phyloP scores from a whole-genome alignment of 1,140 invertebrate genomes.

The Orussus abietinus region DNA sequence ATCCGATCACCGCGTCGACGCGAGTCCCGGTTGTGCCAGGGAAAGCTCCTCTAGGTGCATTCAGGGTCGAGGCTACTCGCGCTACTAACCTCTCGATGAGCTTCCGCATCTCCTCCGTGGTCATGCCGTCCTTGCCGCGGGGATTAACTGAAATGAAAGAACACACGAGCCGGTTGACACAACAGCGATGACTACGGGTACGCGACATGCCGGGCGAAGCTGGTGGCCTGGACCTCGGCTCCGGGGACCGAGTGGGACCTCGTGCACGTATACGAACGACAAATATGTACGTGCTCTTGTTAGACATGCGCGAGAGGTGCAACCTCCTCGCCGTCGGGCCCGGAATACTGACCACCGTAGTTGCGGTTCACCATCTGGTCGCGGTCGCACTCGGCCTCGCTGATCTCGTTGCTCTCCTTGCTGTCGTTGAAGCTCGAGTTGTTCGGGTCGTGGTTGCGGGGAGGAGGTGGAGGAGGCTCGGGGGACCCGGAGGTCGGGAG shows the following conservation, averaged over 20 bases:
- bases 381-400: constrained; percentile 87
- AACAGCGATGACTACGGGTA: too few species aligned
- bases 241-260: too few species aligned
- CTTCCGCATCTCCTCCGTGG: constrained; percentile 92
- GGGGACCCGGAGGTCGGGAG: constrained; percentile 66
- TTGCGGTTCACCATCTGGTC: constrained; percentile 70
- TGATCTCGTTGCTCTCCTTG: constrained; percentile 89
- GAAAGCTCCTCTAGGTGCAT: too few species aligned
- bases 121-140: constrained; percentile 80
- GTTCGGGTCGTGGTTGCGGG: constrained; percentile 68
- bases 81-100: constrained; percentile 88
- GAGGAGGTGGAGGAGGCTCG: constrained; percentile 79
- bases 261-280: too few species aligned
- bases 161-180: constrained; percentile 54
- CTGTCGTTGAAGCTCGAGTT: constrained; percentile 81
- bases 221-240: constrained; percentile 1
- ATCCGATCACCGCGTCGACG: too few species aligned
- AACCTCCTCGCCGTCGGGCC: background rate
- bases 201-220: too few species aligned
- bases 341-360: constrained; percentile 71
- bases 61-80: too few species aligned
- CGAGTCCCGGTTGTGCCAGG: too few species aligned
- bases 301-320: background rate
- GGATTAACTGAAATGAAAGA: constrained; percentile 68
- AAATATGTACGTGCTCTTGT: too few species aligned